phyloP scores from a whole-genome alignment of 2,888 invertebrate genomes.

The Fragum whitleyi region DNA sequence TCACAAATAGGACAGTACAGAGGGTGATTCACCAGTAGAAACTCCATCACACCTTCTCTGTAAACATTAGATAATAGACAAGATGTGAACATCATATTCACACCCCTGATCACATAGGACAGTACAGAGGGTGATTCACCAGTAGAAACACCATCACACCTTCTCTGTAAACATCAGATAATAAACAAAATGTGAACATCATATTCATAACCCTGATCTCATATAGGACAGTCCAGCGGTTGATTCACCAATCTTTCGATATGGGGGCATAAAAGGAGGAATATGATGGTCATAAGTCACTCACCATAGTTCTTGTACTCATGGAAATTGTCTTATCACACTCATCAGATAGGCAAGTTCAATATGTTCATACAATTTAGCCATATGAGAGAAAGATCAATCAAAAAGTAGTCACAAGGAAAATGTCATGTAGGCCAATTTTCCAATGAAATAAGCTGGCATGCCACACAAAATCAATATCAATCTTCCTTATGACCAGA shows the following conservation, averaged over 20 bases:
- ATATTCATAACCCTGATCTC: conserved; percentile 94
- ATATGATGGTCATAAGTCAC: no score
- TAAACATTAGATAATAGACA: conserved; percentile 90
- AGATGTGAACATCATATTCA: conserved; percentile 94
- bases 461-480: no score
- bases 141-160: conserved; percentile 99
- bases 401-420: no score
- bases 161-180: conserved; percentile 81
- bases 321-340: no score
- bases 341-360: no score
- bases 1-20: conserved; percentile 99
- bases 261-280: no score
- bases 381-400: no score
- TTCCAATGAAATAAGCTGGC: no score
- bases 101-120: conserved; percentile 98
- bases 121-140: conserved; percentile 99
- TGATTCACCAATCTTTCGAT: conserved; percentile 99
- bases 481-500: no score
- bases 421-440: no score
- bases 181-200: conserved; percentile 98
- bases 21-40: conserved; percentile 98
- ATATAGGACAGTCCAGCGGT: conserved; percentile 99
- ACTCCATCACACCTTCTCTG: conserved; percentile 97
- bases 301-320: no score
- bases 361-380: no score